These are phyloP conservation scores for Noctua fimbriata DNA, from an alignment of 2,888 invertebrate species.

Conservation along the genomic window DNA sequence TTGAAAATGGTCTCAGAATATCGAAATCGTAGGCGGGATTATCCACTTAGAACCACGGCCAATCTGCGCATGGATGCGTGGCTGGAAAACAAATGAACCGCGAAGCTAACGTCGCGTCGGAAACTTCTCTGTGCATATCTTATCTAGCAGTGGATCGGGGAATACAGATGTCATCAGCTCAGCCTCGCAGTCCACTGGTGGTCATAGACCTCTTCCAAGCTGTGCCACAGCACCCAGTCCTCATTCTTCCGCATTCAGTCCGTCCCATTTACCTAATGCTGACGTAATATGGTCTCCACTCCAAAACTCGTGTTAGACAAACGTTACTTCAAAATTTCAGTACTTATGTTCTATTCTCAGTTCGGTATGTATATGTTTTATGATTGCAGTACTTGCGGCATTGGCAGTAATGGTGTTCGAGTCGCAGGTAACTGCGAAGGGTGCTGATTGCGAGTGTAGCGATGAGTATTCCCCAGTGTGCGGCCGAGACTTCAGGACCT, in stretches of 20 bases:
- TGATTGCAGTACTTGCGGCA: conserved; percentile 21
- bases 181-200: neutral
- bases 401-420: neutral
- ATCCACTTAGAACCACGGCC: neutral
- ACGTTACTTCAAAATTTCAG: neutral
- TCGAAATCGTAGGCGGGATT: neutral
- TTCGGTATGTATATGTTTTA: too few species aligned
- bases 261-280: neutral
- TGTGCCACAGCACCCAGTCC: neutral
- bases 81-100: neutral
- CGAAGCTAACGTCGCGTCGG: neutral
- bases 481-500: conserved; percentile 31
- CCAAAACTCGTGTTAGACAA: neutral
- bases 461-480: conserved; percentile 23
- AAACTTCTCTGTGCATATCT: neutral
- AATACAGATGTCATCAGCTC: neutral
- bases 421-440: neutral
- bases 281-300: neutral
- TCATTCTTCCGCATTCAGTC: neutral
- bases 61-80: neutral
- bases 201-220: neutral
- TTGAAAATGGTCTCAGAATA: neutral
- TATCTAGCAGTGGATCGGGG: neutral
- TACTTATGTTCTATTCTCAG: neutral
- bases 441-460: conserved; percentile 14